A percentile compares a stretch with the other conserved stretches of the same genome.
phyloP scores from a whole-genome alignment of 2,113 vertebrate genomes.

The Callorhinus ursinus region DNA sequence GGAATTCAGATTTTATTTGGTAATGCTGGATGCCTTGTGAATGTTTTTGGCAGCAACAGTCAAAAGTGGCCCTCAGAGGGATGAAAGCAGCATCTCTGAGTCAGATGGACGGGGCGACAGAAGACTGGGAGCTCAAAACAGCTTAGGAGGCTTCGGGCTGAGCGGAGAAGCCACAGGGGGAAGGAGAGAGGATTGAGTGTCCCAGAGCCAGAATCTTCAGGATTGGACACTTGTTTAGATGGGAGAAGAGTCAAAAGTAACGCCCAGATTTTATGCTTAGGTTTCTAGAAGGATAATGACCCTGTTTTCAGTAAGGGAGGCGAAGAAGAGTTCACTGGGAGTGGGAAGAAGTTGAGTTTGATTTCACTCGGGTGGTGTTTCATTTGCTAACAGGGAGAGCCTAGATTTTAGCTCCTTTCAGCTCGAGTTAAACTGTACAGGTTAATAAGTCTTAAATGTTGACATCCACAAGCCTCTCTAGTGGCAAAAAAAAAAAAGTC shows the following conservation, averaged over 20 bases:
- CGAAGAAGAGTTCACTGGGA: not conserved
- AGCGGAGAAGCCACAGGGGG: not conserved
- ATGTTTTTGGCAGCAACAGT: not conserved
- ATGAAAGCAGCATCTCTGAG: not conserved
- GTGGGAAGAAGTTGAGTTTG: not conserved
- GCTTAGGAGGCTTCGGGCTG: not conserved
- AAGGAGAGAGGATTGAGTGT: no score
- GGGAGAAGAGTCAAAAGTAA: not conserved
- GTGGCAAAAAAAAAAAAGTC: not conserved
- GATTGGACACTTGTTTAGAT: not conserved
- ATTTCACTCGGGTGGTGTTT: not conserved
- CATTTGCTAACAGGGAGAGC: not conserved
- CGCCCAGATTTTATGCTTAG: not conserved
- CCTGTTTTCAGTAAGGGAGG: not conserved
- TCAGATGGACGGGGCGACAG: not conserved
- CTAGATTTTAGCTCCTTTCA: not conserved
- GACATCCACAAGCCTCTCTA: not conserved
- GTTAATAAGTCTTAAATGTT: not conserved
- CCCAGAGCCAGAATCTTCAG: not conserved
- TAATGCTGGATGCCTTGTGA: not conserved
- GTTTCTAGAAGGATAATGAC: not conserved
- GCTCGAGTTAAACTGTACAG: not conserved
- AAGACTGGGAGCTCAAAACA: not conserved
- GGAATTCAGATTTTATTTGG: not conserved
- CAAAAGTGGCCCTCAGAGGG: not conserved